Evolutionary conservation across 2,797 vertebrate genomes (phyloP), one percentile per base, ranked within the genome.

Genomic region (Philypnodon macrostomus): DNA sequence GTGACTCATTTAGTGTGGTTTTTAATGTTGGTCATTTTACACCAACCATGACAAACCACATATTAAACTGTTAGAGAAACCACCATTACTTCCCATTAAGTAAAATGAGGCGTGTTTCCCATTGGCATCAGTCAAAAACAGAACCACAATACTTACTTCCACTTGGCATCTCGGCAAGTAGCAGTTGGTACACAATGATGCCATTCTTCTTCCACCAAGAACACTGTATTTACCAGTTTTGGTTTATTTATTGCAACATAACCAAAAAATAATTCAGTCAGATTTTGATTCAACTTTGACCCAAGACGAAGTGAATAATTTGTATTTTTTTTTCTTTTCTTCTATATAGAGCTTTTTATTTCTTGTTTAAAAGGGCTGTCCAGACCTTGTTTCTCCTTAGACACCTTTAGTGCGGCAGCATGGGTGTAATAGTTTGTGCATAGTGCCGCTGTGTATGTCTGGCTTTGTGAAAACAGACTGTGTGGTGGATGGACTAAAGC

Each of bases 401-500:
- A 38, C 48, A 19, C 66, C 62, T 36, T 69, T 44, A 46, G 35
- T 48, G 18, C 49, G 30, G 3, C 31, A 40, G 18, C 50, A 19
- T 54, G 47, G 49, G 31, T 65, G 57, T 58, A 35, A 61, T 42
- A 60, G 41, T 45, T 38, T 38, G 21, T 7, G 49, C 41, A 15
- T 21, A 15, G 39, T 63, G 55, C 57, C 47, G 63, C 31, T 8
- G 18, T 66, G 63, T 56, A 49, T 54, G 44, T 70, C 67, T 52
- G 44, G 44, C 39, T 67, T 71, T 61, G 53, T 69, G 57, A 49
- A 58, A 67, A 47, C 53, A 61, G 67, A 62, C 58, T 59, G 44
- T 3, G 15, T 42, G 48, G 53, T 52, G 31, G 53, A 64, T 73
- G 76, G 54, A 77, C 70, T 69, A 48, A 67, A 70, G 62, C 63